Evolutionary conservation across 1,140 invertebrate genomes (phyloP), one percentile per base, ranked within the genome.

Genomic region (Conus betulinus): DNA sequence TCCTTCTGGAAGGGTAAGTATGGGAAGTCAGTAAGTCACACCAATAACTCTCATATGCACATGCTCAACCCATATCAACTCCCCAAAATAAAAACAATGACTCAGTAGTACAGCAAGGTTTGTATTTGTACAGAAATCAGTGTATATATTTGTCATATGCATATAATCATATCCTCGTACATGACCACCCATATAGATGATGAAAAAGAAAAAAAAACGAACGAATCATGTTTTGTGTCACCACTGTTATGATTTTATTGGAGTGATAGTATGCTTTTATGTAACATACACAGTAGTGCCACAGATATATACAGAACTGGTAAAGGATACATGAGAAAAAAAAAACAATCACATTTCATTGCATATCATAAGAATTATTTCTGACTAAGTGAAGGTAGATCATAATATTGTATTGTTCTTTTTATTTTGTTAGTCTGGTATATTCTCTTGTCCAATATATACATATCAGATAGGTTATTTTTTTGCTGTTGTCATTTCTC

Each of bases 361-460:
- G 79, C 79, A 81, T 81, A 81, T 52, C 3, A 55, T 52, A 53
- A 78, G 17, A 51, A 17, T 53, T 52, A 17, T 53, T 81, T 81
- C 79, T 81, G 79, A 81, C 79, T 81, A 81, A 53, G 79, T 51
- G 67, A 71, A 71, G 20, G 67, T 71, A 71, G 67, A 71, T 71
- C 67, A 71, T 71, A 71, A 63, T 71, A 71, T 20, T 23, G 57
- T 15, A 71, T 71, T 71, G 67, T 71, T 71, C 67, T n/a, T 71
- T 71, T 20, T 71, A 20, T n/a, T 71, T 23, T 71, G 11, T 71
- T 71, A 20, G 11, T 71, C 67, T 71, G 67, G 67, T 81, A 81
- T 53, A 52, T 15, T 81, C 13, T 81, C 25, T 78, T 78, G 76
- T 81, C 79, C 79, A 81, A 81, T 81, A 81, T 78, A 78, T 81